Conservation (phyloP, 2,888 invertebrate genomes). For the Himalopsyche anomala region DNA sequence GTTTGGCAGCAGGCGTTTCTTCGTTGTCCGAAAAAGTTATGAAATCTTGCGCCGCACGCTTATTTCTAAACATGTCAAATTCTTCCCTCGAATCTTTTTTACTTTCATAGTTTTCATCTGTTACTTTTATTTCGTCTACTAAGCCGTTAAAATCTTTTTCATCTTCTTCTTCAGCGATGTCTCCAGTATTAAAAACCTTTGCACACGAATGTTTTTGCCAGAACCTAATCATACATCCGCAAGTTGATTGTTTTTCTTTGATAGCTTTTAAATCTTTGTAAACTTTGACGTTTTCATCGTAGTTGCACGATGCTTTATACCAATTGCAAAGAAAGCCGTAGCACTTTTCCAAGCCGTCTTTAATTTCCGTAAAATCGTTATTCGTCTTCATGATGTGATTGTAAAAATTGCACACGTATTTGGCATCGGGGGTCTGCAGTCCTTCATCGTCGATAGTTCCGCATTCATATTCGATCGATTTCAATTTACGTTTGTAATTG, state of each 20-base stretch:
- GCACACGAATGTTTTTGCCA: slow-evolving; percentile 19
- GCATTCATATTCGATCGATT: slow-evolving; percentile 18
- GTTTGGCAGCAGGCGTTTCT: background rate
- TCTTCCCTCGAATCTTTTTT: background rate
- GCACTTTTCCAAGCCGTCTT: slow-evolving; percentile 4
- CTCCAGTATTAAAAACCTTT: background rate
- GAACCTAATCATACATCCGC: slow-evolving; percentile 4
- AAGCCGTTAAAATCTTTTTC: background rate
- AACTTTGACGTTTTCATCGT: background rate
- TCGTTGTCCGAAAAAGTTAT: background rate
- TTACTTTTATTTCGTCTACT: background rate
- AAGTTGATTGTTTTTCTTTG: background rate
- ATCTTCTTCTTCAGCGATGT: background rate
- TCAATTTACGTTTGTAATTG: background rate
- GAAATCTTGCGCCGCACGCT: background rate
- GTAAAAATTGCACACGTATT: slow-evolving; percentile 23
- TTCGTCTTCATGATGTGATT: slow-evolving; percentile 14
- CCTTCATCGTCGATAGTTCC: background rate
- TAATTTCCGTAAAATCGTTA: background rate
- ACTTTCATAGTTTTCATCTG: background rate
- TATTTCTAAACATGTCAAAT: background rate
- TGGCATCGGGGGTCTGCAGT: background rate
- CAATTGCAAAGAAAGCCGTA: slow-evolving; percentile 23
- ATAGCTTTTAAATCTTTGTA: background rate
- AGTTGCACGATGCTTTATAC: background rate